Conservation (phyloP, 2,113 vertebrate genomes). For the Grammomys dolichurus region DNA sequence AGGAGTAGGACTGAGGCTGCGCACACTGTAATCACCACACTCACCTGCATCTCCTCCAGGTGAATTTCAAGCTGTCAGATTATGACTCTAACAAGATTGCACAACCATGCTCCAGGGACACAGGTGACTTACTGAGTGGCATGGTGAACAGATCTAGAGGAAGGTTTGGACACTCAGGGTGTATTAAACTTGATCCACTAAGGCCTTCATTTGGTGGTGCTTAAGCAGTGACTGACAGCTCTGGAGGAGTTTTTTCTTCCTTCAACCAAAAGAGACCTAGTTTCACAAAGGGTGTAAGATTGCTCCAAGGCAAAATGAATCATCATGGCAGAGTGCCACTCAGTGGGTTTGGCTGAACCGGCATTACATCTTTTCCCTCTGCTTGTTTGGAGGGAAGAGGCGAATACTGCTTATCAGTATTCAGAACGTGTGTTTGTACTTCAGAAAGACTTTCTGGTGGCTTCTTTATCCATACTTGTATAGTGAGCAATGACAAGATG, state of each 20-base stretch:
- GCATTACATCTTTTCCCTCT: slow-evolving; percentile 75
- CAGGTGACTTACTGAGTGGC: not conserved
- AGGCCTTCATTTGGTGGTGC: not conserved
- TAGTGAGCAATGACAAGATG: slow-evolving; percentile 25
- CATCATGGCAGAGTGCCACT: slow-evolving; percentile 77
- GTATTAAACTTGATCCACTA: not conserved
- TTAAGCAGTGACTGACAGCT: not conserved
- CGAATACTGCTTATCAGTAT: slow-evolving; percentile 83
- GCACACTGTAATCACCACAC: not conserved
- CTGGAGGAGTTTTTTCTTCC: slow-evolving; percentile 19
- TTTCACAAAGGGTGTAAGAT: slow-evolving; percentile 71
- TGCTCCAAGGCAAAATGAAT: slow-evolving; percentile 79
- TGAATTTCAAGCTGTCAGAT: not conserved
- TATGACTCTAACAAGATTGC: not conserved
- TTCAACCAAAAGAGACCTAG: slow-evolving; percentile 65
- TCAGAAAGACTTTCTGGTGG: slow-evolving; percentile 66
- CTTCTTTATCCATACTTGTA: not conserved
- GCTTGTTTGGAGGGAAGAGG: slow-evolving; percentile 80
- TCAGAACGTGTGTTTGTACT: not conserved
- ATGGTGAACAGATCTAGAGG: not conserved
- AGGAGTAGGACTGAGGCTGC: not conserved
- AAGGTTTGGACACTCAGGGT: not conserved
- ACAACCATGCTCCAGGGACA: not conserved
- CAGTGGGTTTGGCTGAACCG: slow-evolving; percentile 78
- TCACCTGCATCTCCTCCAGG: not conserved